phyloP scores from a whole-genome alignment of 2,888 invertebrate species.

The Lasioglossum figueresi region DNA sequence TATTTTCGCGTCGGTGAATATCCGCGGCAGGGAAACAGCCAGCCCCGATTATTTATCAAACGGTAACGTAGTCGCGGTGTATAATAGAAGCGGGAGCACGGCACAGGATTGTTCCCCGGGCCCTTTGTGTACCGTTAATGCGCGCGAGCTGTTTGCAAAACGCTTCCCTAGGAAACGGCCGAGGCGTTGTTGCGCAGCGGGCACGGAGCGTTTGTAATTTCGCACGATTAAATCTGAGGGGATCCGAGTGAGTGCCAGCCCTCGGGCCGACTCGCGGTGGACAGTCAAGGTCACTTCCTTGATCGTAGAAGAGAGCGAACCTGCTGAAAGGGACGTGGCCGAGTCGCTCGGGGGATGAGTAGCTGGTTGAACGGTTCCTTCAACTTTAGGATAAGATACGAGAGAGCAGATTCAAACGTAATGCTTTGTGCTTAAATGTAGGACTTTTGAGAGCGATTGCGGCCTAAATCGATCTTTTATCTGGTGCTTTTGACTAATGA shows the following conservation, averaged over 20 bases:
- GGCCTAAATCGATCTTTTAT: too few relatives aligned
- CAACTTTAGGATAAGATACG: not conserved
- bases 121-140: conserved; percentile 40
- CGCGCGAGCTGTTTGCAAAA: conserved; percentile 11
- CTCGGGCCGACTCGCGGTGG: not conserved
- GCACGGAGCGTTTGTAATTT: conserved; percentile 21
- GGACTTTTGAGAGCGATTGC: too few relatives aligned
- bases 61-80: conserved; percentile 20
- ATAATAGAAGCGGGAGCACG: conserved; percentile 21
- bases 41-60: conserved; percentile 53
- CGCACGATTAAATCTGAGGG: conserved; percentile 28
- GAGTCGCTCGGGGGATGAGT: not conserved
- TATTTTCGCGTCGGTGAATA: conserved; percentile 41
- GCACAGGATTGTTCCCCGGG: conserved; percentile 23
- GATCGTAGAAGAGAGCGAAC: not conserved
- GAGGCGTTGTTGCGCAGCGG: conserved; percentile 25
- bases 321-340: not conserved
- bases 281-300: conserved; percentile 8
- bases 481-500: too few relatives aligned
- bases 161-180: conserved; percentile 30
- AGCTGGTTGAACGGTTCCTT: not conserved
- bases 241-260: not conserved
- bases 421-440: not conserved
- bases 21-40: not conserved
- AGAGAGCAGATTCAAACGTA: not conserved